Evolutionary conservation across 2,113 vertebrate genomes (phyloP).

Genomic region (Nerophis ophidion): DNA sequence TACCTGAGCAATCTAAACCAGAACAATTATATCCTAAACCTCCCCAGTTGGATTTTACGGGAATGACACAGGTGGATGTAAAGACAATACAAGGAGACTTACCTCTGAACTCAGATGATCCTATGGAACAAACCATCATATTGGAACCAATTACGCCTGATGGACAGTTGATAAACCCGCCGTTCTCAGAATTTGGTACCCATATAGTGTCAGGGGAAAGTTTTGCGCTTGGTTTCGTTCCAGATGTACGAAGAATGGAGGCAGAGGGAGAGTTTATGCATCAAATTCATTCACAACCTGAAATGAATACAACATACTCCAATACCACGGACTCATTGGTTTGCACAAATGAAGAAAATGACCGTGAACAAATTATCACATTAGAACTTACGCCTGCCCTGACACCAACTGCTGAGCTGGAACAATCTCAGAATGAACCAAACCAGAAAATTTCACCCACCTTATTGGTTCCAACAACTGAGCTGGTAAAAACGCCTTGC

Average conservation of each 20-base stretch:
- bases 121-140: conserved; percentile 58
- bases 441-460: conserved; percentile 30
- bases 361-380: conserved; percentile 54
- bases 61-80: conserved; percentile 27
- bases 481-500: conserved; percentile 27
- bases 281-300: conserved; percentile 35
- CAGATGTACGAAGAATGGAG: conserved; percentile 22
- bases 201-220: conserved; percentile 29
- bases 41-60: conserved; percentile 41
- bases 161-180: conserved; percentile 45
- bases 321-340: conserved; percentile 32
- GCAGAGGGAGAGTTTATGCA: conserved; percentile 30
- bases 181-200: conserved; percentile 40
- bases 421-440: conserved; percentile 34
- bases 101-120: conserved; percentile 24
- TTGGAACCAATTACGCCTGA: conserved; percentile 62
- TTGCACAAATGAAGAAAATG: conserved; percentile 27
- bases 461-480: conserved; percentile 24
- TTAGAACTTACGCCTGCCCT: conserved; percentile 60
- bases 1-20: conserved; percentile 33
- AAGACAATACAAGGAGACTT: conserved; percentile 26
- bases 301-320: conserved; percentile 14
- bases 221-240: conserved; percentile 29
- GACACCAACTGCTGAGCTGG: conserved; percentile 48
- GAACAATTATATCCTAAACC: conserved; percentile 39